Percentiles rank a stretch among this genome's conserved stretches.
phyloP scores from a whole-genome alignment of 92 coral and sea anemone genomes.

The Umimayanthus kanabou region DNA sequence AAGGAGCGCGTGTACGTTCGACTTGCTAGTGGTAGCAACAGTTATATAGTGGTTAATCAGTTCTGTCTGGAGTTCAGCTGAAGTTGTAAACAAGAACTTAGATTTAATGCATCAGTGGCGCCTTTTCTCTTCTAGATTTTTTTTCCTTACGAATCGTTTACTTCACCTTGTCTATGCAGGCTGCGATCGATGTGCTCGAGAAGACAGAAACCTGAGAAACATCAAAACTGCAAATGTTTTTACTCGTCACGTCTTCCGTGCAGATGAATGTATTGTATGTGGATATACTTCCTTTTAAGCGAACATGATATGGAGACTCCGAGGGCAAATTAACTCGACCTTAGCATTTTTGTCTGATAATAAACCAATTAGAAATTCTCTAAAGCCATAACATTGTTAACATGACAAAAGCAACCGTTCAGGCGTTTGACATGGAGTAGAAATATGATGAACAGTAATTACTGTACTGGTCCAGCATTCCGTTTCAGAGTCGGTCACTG shows the following conservation, averaged over 20 bases:
- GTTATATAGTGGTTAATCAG: neutral
- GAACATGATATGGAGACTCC: neutral
- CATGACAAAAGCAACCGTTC: conserved; percentile 21
- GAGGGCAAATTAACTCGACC: neutral
- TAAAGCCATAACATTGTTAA: neutral
- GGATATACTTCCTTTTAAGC: neutral
- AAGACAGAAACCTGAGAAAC: neutral
- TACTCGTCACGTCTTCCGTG: neutral
- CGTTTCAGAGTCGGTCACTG: neutral
- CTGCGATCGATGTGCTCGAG: neutral
- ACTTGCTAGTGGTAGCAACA: neutral
- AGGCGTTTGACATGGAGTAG: conserved; percentile 11
- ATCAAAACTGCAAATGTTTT: neutral
- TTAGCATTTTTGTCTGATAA: neutral
- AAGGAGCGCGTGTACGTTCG: neutral
- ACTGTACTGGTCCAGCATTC: neutral
- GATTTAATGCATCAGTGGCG: neutral
- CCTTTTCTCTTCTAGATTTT: neutral
- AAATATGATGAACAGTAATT: neutral
- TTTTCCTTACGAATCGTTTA: neutral
- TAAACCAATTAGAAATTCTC: conserved; percentile 33
- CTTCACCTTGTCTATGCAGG: neutral
- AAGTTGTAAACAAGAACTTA: neutral
- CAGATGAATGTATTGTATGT: neutral
- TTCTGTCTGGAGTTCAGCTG: neutral